A percentile compares a stretch with the other conserved stretches of the same genome.
Evolutionary conservation across 2,888 invertebrate genomes (phyloP).

Genomic region (Hecatera dysodea): DNA sequence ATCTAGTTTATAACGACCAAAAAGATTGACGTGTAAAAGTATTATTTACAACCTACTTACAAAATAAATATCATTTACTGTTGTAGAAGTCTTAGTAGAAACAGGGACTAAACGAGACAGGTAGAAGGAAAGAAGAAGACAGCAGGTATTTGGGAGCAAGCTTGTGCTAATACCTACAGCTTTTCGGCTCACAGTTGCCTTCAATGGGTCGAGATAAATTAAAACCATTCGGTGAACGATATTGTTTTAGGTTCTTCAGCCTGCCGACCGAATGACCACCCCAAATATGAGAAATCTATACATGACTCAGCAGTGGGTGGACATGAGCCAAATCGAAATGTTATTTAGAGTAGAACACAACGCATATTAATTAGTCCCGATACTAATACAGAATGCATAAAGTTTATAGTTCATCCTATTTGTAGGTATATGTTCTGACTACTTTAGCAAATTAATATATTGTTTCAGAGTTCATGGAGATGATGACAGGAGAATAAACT

Average conservation of each 20-base stretch:
- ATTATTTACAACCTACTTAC: no score
- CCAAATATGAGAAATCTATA: conserved; percentile 24
- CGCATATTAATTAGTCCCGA: conserved; percentile 40
- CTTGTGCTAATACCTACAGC: not conserved
- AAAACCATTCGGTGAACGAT: not conserved
- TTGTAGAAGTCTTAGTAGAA: not conserved
- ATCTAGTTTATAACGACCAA: no score
- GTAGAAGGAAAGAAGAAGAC: not conserved
- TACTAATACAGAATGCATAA: conserved; percentile 28
- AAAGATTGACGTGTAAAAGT: no score
- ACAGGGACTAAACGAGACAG: not conserved
- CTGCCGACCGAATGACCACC: conserved; percentile 3
- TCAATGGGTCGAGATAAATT: not conserved
- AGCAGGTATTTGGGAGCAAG: not conserved
- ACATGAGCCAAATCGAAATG: conserved; percentile 40
- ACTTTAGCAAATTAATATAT: conserved; percentile 66
- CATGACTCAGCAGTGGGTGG: conserved; percentile 17
- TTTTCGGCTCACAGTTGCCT: not conserved
- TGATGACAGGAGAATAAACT: conserved; percentile 98
- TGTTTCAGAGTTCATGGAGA: conserved; percentile 98
- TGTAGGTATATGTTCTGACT: conserved; percentile 1
- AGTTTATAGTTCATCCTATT: conserved; percentile 3
- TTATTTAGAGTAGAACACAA: conserved; percentile 28
- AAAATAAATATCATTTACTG: no score
- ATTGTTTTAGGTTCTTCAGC: not conserved